Evolutionary conservation across 2,113 vertebrate species (phyloP).

Genomic region (Phaetusa simplex): DNA sequence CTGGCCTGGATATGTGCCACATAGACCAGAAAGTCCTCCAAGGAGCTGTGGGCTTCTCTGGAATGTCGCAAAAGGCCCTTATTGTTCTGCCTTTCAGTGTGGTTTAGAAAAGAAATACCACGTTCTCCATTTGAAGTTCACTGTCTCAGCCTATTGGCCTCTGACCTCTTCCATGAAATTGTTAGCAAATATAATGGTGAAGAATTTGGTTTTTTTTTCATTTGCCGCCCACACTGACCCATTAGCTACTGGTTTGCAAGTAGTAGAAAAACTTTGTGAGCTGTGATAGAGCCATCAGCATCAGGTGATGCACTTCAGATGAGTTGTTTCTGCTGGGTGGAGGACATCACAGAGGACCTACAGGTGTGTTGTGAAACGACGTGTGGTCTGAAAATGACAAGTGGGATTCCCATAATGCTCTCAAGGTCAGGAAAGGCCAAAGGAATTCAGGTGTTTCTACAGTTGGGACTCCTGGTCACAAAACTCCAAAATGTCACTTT

Average conservation of each 20-base stretch:
- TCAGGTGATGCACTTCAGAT: rapidly evolving
- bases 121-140: neutral
- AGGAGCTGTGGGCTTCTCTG: neutral
- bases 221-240: neutral
- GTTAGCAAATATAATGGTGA: neutral
- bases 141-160: neutral
- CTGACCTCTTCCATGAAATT: neutral
- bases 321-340: neutral
- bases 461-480: neutral
- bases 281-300: rapidly evolving
- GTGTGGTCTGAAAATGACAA: neutral
- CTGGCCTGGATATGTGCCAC: neutral
- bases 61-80: neutral
- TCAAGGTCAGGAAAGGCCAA: neutral
- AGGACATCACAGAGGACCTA: neutral
- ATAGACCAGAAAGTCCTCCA: neutral
- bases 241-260: neutral
- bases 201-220: neutral
- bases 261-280: neutral
- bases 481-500: neutral
- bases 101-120: neutral
- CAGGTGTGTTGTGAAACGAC: neutral
- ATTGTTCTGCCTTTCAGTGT: neutral
- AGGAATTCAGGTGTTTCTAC: neutral
- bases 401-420: neutral